These are phyloP conservation scores for Frankliniella intonsa DNA, from an alignment of 2,888 invertebrate species.

Conservation along the genomic window DNA sequence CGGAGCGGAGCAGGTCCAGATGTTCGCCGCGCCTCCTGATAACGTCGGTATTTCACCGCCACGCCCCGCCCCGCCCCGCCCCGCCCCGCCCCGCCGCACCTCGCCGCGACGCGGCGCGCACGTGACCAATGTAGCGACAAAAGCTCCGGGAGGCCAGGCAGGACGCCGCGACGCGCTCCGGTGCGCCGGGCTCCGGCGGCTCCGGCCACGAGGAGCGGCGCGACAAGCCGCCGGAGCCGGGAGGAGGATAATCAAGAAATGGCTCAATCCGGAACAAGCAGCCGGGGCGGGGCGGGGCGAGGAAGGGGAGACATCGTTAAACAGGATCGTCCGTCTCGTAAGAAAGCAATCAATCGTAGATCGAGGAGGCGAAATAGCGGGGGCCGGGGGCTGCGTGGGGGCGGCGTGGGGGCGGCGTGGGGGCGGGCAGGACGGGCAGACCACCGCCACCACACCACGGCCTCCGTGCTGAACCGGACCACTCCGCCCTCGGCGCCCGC, in stretches of 20 bases:
- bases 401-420: not conserved
- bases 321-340: conserved; percentile 19
- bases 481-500: no score
- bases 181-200: not conserved
- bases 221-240: not conserved
- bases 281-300: not conserved
- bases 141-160: not conserved
- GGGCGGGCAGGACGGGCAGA: no score
- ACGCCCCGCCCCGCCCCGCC: not conserved
- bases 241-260: conserved; percentile 11
- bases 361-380: conserved; percentile 20
- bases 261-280: not conserved
- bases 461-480: not conserved
- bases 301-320: not conserved
- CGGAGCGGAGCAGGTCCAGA: not conserved
- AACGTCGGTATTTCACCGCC: conserved; percentile 22
- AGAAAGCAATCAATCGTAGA: conserved; percentile 25
- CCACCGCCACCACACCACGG: not conserved
- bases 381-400: not conserved
- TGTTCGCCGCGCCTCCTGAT: conserved; percentile 7
- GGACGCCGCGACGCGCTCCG: not conserved
- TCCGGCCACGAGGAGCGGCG: not conserved
- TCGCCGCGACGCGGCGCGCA: not conserved
- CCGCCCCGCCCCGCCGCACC: not conserved
- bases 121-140: conserved; percentile 3